Evolutionary conservation across 2,888 invertebrate genomes (phyloP).

Genomic region (Eupithecia subumbrata): DNA sequence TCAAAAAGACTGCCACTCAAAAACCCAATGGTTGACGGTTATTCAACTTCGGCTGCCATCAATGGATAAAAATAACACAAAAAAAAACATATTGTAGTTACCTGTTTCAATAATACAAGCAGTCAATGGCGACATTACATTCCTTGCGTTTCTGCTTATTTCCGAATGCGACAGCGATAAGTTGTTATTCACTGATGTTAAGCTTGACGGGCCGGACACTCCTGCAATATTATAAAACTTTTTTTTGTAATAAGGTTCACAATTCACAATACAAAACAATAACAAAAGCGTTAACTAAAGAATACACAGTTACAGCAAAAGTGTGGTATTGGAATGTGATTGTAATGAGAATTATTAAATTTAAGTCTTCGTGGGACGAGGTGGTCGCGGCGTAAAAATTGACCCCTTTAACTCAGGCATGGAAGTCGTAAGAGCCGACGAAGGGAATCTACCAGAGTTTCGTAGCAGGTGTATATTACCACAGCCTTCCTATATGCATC

Average conservation of each 20-base stretch:
- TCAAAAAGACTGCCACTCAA: too few species aligned
- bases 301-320: not conserved
- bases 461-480: not conserved
- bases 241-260: not conserved
- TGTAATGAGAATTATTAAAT: not conserved
- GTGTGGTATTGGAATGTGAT: not conserved
- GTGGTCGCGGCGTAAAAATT: not conserved
- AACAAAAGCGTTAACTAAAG: not conserved
- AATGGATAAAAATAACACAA: not conserved
- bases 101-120: conserved; percentile 88
- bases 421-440: not conserved
- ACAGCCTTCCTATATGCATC: too few species aligned
- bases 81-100: conserved; percentile 45
- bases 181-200: conserved; percentile 64
- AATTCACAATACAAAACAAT: not conserved
- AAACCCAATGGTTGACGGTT: too few species aligned
- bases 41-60: not conserved
- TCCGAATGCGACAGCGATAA: conserved; percentile 75
- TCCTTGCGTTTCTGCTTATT: conserved; percentile 72
- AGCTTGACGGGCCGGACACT: conserved; percentile 69
- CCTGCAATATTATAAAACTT: conserved; percentile 20
- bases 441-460: not conserved
- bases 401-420: not conserved
- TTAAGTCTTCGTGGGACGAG: not conserved
- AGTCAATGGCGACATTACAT: conserved; percentile 72